These are phyloP conservation scores for Eudasyphora cyanicolor DNA, from an alignment of 2,888 invertebrate genomes.

Conservation along the genomic window DNA sequence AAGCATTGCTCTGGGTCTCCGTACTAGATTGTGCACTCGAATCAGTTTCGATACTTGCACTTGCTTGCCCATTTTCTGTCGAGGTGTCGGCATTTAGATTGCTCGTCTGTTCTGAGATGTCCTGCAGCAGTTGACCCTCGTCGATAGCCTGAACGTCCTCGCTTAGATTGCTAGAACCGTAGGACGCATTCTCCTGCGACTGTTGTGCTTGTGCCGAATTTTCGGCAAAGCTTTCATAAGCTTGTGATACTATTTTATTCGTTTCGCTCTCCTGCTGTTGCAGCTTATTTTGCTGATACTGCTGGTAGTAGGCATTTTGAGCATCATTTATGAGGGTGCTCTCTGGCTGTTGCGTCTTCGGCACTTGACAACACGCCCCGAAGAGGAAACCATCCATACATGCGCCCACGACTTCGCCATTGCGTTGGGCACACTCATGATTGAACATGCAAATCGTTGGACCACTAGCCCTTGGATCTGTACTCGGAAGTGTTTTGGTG, in stretches of 20 bases:
- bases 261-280: slow-evolving; percentile 70
- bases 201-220: slow-evolving; percentile 66
- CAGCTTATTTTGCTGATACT: slow-evolving; percentile 71
- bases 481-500: slow-evolving; percentile 83
- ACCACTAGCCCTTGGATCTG: slow-evolving; percentile 82
- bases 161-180: slow-evolving; percentile 23
- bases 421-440: slow-evolving; percentile 90
- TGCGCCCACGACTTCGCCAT: slow-evolving; percentile 91
- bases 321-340: slow-evolving; percentile 78
- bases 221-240: slow-evolving; percentile 71
- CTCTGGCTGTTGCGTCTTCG: slow-evolving; percentile 80
- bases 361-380: slow-evolving; percentile 93
- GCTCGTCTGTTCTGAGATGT: background rate
- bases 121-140: slow-evolving; percentile 40
- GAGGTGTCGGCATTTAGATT: slow-evolving; percentile 7
- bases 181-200: slow-evolving; percentile 53
- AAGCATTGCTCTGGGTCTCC: slow-evolving; percentile 72
- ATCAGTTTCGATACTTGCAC: slow-evolving; percentile 31
- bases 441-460: slow-evolving; percentile 96
- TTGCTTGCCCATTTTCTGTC: slow-evolving; percentile 9
- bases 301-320: slow-evolving; percentile 73
- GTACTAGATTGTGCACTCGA: slow-evolving; percentile 66
- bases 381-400: slow-evolving; percentile 92
- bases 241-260: slow-evolving; percentile 68
- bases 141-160: background rate